Percentiles rank a stretch among this genome's conserved stretches.
Evolutionary conservation across 2,113 vertebrate species (phyloP).

Genomic region (Corapipo altera): DNA sequence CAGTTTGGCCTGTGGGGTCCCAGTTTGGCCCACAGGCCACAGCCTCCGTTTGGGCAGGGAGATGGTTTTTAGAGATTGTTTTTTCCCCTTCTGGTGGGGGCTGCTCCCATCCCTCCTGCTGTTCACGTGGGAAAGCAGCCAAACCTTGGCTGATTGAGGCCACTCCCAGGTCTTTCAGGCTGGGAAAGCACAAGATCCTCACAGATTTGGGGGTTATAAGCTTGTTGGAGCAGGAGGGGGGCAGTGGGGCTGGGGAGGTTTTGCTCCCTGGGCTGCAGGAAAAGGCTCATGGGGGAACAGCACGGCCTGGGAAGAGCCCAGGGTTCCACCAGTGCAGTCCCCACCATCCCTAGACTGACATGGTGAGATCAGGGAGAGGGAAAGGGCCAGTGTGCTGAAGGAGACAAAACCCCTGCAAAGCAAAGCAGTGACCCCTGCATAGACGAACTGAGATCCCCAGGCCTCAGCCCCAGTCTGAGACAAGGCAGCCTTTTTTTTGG

Average conservation of each 20-base stretch:
- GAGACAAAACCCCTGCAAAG: background rate
- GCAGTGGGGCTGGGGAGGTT: background rate
- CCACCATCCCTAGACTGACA: rapidly evolving
- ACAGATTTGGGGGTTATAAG: background rate
- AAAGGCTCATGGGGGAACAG: background rate
- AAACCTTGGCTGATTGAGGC: background rate
- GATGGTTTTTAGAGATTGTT: background rate
- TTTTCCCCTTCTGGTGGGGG: background rate
- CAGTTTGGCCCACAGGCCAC: background rate
- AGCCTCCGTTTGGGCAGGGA: background rate
- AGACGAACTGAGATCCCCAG: background rate
- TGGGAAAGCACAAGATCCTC: background rate
- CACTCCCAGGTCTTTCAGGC: background rate
- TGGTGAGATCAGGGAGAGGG: background rate
- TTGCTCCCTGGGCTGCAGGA: background rate
- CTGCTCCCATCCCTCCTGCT: background rate
- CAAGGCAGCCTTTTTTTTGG: background rate
- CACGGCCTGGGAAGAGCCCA: background rate
- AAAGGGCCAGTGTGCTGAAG: background rate
- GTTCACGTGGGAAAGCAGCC: background rate
- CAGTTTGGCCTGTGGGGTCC: background rate
- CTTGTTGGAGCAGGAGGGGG: background rate
- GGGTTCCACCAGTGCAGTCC: background rate
- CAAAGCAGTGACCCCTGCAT: background rate
- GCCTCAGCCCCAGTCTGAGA: background rate